phyloP scores from a whole-genome alignment of 2,888 invertebrate species.

The Heliconius erato region DNA sequence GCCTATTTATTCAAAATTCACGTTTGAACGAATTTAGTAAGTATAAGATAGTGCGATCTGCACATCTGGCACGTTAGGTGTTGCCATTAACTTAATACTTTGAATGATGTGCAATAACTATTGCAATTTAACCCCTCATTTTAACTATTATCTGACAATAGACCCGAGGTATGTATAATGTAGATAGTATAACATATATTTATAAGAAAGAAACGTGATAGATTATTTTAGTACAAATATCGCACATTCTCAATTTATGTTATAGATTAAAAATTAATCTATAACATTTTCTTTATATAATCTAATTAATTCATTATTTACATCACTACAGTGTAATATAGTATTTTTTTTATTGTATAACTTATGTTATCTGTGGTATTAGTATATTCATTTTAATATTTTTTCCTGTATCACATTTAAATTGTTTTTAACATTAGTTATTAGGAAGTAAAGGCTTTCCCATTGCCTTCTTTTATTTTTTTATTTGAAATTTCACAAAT shows the following conservation, averaged over 20 bases:
- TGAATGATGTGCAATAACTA: conserved; percentile 11
- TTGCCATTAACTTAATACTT: not conserved
- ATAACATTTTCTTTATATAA: conserved; percentile 15
- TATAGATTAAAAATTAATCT: not conserved
- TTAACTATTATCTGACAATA: conserved; percentile 12
- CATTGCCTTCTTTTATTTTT: conserved; percentile 15
- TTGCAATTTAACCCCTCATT: conserved; percentile 20
- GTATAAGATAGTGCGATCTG: conserved; percentile 21
- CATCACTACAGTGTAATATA: not conserved
- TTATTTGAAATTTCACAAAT: conserved; percentile 11
- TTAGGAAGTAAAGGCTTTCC: not conserved
- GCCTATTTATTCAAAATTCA: conserved; percentile 34
- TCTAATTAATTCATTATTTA: not conserved
- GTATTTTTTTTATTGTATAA: conserved; percentile 1
- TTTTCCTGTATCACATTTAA: not conserved
- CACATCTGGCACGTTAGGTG: not conserved
- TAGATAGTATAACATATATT: conserved; percentile 20
- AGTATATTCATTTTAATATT: not conserved
- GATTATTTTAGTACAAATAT: conserved; percentile 54
- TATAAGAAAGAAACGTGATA: conserved; percentile 31
- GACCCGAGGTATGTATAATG: conserved; percentile 6
- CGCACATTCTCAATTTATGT: conserved; percentile 37
- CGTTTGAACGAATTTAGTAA: conserved; percentile 47
- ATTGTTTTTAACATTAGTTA: not conserved
- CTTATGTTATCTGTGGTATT: conserved; percentile 23